Conservation (phyloP, 2,113 vertebrate genomes). For the Malurus melanocephalus region DNA sequence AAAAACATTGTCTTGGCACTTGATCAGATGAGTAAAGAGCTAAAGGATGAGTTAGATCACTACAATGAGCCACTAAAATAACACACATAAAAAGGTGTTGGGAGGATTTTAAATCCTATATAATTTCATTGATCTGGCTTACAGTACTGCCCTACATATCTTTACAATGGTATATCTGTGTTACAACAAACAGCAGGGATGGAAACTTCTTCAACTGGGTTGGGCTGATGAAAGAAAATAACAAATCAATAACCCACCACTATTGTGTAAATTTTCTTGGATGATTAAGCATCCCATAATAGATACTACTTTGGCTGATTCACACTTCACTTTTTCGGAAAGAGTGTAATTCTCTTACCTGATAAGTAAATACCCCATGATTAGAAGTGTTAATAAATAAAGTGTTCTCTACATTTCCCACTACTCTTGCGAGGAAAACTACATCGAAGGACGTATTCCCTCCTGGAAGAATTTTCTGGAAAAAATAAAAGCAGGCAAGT, state of each 20-base stretch:
- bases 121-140: neutral
- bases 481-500: constrained; percentile 9
- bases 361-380: constrained; percentile 98
- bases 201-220: neutral
- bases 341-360: constrained; percentile 76
- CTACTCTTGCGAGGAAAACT: constrained; percentile 96
- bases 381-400: constrained; percentile 99
- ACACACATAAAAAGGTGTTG: neutral
- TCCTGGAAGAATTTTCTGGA: constrained; percentile 96
- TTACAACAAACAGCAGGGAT: neutral
- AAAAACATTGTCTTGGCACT: neutral
- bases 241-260: neutral
- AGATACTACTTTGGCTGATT: neutral
- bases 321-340: neutral
- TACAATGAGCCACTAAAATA: neutral
- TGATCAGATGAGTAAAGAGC: neutral
- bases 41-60: neutral
- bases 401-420: constrained; percentile 98
- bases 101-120: neutral
- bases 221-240: neutral
- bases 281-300: neutral
- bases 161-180: neutral
- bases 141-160: neutral
- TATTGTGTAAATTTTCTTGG: neutral
- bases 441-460: constrained; percentile 98